Percentiles rank a stretch among this genome's conserved stretches.
phyloP scores from a whole-genome alignment of 2,797 vertebrate genomes.

The Crax fasciolata region DNA sequence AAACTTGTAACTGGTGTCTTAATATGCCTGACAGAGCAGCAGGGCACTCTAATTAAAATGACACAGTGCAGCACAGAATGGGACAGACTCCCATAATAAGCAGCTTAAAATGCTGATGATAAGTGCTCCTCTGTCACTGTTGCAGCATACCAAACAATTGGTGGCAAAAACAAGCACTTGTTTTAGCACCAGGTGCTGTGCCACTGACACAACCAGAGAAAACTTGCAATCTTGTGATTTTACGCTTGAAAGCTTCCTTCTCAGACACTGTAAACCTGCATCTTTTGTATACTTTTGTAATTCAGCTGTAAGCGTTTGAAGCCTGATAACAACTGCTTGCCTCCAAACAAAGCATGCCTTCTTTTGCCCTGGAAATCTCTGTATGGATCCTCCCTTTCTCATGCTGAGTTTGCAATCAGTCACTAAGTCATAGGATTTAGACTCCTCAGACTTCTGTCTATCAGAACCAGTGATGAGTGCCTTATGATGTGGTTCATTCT shows the following conservation, averaged over 20 bases:
- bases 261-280: neutral
- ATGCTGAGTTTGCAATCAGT: neutral
- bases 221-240: neutral
- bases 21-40: neutral
- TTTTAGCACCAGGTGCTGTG: neutral
- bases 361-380: neutral
- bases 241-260: neutral
- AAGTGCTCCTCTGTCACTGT: neutral
- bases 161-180: neutral
- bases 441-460: neutral
- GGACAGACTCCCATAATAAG: neutral
- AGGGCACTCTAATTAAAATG: conserved; percentile 1
- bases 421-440: neutral
- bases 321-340: neutral
- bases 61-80: neutral
- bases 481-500: neutral
- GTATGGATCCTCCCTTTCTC: neutral
- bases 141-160: neutral
- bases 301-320: neutral
- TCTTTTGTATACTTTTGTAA: fast-evolving
- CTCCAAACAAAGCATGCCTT: neutral
- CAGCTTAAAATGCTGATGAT: neutral
- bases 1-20: neutral
- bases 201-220: neutral
- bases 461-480: neutral